These are phyloP conservation scores for Sebastes trivittatus DNA, from an alignment of 2,797 vertebrate genomes.

Conservation along the genomic window DNA sequence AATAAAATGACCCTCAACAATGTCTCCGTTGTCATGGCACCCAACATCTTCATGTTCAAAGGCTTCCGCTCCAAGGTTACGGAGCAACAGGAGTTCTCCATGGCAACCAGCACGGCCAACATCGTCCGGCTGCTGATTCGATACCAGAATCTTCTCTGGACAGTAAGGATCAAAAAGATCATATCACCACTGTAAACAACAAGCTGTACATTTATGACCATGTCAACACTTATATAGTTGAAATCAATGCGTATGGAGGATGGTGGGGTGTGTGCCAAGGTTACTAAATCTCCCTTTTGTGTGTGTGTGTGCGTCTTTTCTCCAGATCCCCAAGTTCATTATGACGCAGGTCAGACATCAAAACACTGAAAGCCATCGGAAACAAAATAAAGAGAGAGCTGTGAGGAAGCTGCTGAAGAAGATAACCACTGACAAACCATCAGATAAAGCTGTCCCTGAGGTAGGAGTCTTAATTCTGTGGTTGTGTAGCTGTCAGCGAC, in stretches of 20 bases:
- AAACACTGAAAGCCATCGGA: conserved; percentile 89
- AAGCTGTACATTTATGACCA: not conserved
- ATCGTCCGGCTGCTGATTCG: conserved; percentile 92
- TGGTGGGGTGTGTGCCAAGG: not conserved
- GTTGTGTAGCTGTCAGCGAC: not conserved
- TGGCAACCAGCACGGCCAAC: conserved; percentile 91
- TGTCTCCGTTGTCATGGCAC: conserved; percentile 95
- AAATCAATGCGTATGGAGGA: not conserved
- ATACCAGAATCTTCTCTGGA: conserved; percentile 95
- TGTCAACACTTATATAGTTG: not conserved
- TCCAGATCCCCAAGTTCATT: conserved; percentile 96
- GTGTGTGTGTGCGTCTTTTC: not conserved
- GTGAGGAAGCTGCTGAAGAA: conserved; percentile 95
- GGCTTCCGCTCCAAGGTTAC: conserved; percentile 85
- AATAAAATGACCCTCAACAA: conserved; percentile 98
- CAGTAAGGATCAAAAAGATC: conserved; percentile 80
- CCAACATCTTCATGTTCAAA: conserved; percentile 95
- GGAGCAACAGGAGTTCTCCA: conserved; percentile 89
- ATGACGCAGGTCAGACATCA: conserved; percentile 94
- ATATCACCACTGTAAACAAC: not conserved
- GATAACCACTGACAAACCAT: conserved; percentile 89
- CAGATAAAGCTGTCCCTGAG: conserved; percentile 85
- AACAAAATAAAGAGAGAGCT: conserved; percentile 87
- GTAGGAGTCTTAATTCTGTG: conserved; percentile 66
- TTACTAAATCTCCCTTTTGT: not conserved